phyloP scores from a whole-genome alignment of 2,797 vertebrate genomes.

The Borostomias antarcticus region DNA sequence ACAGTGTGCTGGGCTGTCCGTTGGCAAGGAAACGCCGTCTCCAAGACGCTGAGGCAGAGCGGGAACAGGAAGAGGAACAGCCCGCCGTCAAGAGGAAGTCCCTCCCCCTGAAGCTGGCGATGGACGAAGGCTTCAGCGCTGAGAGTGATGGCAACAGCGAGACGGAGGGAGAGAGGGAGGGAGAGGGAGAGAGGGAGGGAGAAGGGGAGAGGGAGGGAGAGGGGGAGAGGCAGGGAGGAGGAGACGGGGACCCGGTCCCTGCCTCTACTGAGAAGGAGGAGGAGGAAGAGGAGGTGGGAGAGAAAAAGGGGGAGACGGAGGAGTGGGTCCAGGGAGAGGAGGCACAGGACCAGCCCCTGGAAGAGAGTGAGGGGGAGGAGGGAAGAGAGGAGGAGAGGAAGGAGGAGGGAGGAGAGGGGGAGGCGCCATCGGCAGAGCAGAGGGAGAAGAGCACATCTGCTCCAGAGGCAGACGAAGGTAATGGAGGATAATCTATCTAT shows the following conservation, averaged over 20 bases:
- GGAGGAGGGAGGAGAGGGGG: constrained; percentile 20
- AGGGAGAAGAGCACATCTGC: not conserved
- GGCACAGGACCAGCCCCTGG: constrained; percentile 24
- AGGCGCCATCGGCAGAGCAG: not conserved
- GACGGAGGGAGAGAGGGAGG: constrained; percentile 77
- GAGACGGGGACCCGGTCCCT: too few species aligned
- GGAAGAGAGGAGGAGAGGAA: constrained; percentile 29
- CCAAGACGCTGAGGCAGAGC: constrained; percentile 78
- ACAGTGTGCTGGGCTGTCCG: constrained; percentile 90
- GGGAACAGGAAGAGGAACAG: constrained; percentile 68
- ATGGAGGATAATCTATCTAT: too few species aligned
- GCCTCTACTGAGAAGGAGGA: not conserved
- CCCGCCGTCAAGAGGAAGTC: constrained; percentile 90
- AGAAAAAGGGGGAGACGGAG: constrained; percentile 42
- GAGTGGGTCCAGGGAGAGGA: constrained; percentile 18
- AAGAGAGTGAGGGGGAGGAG: constrained; percentile 21
- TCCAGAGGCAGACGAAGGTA: constrained; percentile 45
- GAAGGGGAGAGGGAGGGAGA: constrained; percentile 35
- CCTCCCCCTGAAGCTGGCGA: constrained; percentile 86
- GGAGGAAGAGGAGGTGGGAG: constrained; percentile 22
- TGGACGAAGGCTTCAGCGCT: constrained; percentile 88
- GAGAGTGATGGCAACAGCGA: constrained; percentile 90
- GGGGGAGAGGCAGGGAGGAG: too few species aligned
- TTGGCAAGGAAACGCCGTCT: constrained; percentile 92
- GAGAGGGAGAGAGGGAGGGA: constrained; percentile 2